Base-by-base conservation (phyloP, 1,140 invertebrate genomes). In the Caenorhabditis briggsae region DNA sequence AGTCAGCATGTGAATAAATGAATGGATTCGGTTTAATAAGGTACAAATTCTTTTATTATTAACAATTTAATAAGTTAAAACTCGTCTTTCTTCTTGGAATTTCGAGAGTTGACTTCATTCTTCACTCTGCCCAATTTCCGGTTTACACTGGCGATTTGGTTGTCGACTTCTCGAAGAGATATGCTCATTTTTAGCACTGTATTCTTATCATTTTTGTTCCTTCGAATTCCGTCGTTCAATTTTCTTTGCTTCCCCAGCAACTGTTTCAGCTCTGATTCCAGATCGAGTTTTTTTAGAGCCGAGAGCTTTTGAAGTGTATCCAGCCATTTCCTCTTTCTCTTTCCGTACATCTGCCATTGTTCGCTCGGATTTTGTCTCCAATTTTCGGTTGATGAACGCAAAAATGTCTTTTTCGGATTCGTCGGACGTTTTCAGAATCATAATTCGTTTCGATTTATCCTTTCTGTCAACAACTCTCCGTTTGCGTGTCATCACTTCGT, bases 331-430 rank as follows among this genome's bases (percentile, higher is more conserved):
- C n/a, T 25, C 14, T 50, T 12, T 48, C 9, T 78, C 70, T 78
- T 78, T 48, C 11, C 70, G n/a, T 14, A 50, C 11, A 78, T 78
- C 46, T 23, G 43, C 46, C n/a, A 50, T 14, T 11, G 70, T 50
- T 48, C 70, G n/a, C 16, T 78, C 70, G 2, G 16, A 11, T 50
- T 78, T 48, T 53, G 50, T 78, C 70, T 78, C 46, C 9, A 78
- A 78, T 65, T 64, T 84, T 65, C 46, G 64, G 20, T 84, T 84
- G 23, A 84, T 59, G 33, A 84, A 84, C 18, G 83, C 56, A 23
- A 84, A 84, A 25, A 84, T 84, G n/a, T 53, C 58, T 20, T 50
- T 59, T 84, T 84, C 83, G 11, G 58, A 59, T 14, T 84, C 55
- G 11, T 43, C 25, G 16, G n/a, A 23, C 5, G 41, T 83, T 5